Evolutionary conservation across 2,113 vertebrate species (phyloP).

Genomic region (Colaptes auratus): DNA sequence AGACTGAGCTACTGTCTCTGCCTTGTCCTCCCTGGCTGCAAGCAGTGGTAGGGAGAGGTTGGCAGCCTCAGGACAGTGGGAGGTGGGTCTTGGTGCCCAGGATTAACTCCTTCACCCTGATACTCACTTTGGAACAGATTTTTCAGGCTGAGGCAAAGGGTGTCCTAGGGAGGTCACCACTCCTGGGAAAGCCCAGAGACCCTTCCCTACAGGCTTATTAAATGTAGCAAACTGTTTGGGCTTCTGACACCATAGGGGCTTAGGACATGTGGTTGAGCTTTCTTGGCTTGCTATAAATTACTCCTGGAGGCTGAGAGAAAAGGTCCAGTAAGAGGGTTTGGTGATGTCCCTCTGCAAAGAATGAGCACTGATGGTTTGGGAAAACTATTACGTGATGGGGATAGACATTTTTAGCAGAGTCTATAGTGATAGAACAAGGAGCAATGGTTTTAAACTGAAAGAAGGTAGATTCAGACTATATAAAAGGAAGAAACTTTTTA

Average conservation of each 20-base stretch:
- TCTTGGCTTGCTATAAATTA: not conserved
- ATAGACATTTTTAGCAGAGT: not conserved
- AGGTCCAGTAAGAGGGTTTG: not conserved
- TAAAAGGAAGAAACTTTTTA: not conserved
- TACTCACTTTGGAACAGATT: no score
- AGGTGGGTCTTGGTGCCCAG: not conserved
- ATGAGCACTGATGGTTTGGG: not conserved
- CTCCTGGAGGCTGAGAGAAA: not conserved
- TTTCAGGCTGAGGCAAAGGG: not conserved
- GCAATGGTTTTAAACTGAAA: not conserved
- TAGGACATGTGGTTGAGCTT: not conserved
- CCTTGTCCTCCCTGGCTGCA: not conserved
- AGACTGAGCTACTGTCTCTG: not conserved
- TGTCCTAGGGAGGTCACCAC: not conserved
- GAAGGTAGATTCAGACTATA: not conserved
- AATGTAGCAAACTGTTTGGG: not conserved
- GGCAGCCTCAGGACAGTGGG: not conserved
- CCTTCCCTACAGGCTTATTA: not conserved
- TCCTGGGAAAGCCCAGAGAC: accelerated
- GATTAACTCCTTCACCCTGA: not conserved
- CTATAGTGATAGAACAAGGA: not conserved
- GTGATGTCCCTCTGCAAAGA: not conserved
- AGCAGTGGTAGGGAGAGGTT: not conserved
- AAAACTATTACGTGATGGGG: not conserved
- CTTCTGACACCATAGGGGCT: not conserved